Evolutionary conservation across 2,888 invertebrate genomes (phyloP).

Genomic region (Chorisops tibialis): DNA sequence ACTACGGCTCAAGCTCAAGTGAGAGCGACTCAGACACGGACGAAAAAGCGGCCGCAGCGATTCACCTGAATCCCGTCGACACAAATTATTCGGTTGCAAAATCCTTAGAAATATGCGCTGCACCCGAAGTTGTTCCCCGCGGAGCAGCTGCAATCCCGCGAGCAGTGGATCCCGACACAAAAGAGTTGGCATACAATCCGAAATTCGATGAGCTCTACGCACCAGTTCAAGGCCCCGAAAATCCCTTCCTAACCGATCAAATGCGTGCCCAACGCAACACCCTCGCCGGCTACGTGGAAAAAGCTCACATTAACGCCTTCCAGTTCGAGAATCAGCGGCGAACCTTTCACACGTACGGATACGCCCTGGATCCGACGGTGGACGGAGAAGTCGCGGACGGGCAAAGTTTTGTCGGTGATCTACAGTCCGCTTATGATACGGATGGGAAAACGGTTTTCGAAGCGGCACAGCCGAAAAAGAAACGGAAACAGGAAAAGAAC

Average conservation of each 20-base stretch:
- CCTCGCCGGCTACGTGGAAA: conserved; percentile 90
- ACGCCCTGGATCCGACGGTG: conserved; percentile 90
- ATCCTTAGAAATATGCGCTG: conserved; percentile 70
- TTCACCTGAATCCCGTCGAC: conserved; percentile 58
- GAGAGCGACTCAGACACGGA: conserved; percentile 39
- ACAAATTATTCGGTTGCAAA: conserved; percentile 60
- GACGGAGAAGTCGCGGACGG: conserved; percentile 56
- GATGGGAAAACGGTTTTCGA: conserved; percentile 91
- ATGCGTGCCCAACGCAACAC: conserved; percentile 86
- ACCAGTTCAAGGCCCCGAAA: conserved; percentile 85
- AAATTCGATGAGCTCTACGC: conserved; percentile 93
- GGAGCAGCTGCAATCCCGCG: conserved; percentile 67
- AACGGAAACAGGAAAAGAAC: conserved; percentile 82
- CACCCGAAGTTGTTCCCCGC: conserved; percentile 78
- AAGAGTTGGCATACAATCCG: conserved; percentile 86
- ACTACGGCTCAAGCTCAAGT: conserved; percentile 65
- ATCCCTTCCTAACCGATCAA: conserved; percentile 89
- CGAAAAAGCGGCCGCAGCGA: conserved; percentile 45
- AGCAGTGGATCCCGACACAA: conserved; percentile 72
- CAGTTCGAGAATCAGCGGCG: conserved; percentile 95
- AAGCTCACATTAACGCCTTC: conserved; percentile 93
- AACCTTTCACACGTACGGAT: conserved; percentile 92
- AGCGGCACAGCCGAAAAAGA: conserved; percentile 69
- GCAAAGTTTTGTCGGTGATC: conserved; percentile 58
- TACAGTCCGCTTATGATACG: conserved; percentile 67